These are phyloP conservation scores for Blera fallax DNA, from an alignment of 2,888 invertebrate genomes.

Conservation along the genomic window DNA sequence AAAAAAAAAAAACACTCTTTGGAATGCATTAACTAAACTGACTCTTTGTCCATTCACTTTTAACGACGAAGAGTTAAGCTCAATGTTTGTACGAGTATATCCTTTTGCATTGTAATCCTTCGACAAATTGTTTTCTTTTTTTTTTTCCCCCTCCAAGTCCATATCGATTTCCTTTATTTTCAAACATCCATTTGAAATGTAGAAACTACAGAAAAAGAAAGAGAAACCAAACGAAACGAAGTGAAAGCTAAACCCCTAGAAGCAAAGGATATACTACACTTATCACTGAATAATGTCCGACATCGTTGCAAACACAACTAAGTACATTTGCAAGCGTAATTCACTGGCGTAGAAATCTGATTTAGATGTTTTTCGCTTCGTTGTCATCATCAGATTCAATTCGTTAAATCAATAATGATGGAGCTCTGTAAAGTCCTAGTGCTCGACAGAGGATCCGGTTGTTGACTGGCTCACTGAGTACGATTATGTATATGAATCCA, in stretches of 20 bases:
- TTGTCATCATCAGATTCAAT: background rate
- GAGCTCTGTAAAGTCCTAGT: background rate
- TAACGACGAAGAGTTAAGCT: background rate
- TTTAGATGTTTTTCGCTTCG: background rate
- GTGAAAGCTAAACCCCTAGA: background rate
- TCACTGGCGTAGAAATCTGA: background rate
- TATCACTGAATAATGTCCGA: background rate
- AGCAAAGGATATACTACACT: background rate
- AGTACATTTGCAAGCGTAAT: background rate
- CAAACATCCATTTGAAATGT: background rate
- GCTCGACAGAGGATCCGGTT: background rate
- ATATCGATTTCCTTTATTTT: background rate
- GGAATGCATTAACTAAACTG: conserved; percentile 5
- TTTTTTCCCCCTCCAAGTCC: background rate
- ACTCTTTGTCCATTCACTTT: conserved; percentile 10
- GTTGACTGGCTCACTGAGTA: background rate
- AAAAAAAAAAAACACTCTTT: background rate
- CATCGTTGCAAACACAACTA: background rate
- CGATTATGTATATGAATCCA: background rate
- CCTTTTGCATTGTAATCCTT: background rate
- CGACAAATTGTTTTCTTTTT: too few relatives aligned
- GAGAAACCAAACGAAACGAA: background rate
- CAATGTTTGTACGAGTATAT: background rate
- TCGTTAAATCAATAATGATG: conserved; percentile 6
- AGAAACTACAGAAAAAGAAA: background rate